Conservation (phyloP, 2,113 vertebrate species). For the Campylorhamphus procurvoides region DNA sequence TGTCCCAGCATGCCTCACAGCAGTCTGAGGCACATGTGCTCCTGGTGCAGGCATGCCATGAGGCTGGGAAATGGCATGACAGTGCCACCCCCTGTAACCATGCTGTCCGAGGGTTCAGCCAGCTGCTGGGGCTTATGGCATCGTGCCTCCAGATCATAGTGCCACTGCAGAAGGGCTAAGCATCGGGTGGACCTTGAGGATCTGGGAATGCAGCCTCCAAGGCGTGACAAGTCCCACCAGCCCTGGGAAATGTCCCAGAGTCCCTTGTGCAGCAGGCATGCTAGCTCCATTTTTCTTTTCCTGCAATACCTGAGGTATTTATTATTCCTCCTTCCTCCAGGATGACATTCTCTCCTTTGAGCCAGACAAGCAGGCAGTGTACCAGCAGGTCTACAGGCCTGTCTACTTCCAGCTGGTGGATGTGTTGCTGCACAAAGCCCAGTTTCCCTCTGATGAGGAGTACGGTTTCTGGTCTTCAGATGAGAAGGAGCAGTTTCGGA, state of each 20-base stretch:
- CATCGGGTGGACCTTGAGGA: neutral
- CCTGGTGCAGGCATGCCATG: accelerated
- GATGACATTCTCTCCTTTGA: slow-evolving; percentile 98
- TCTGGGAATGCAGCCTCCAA: neutral
- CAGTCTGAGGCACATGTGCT: accelerated
- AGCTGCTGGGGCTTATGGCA: neutral
- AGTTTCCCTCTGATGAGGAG: slow-evolving; percentile 94
- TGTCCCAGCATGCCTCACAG: neutral
- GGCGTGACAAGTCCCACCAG: neutral
- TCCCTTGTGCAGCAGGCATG: accelerated
- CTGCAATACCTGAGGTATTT: neutral
- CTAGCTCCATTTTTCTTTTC: neutral
- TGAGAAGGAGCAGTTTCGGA: slow-evolving; percentile 98
- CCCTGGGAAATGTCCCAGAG: neutral
- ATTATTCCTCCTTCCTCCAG: slow-evolving; percentile 66
- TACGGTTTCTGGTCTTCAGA: slow-evolving; percentile 96
- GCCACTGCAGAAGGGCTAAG: neutral
- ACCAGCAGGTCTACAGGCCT: slow-evolving; percentile 96
- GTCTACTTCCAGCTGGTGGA: slow-evolving; percentile 99
- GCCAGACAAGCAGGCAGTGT: slow-evolving; percentile 91
- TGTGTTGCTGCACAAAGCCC: slow-evolving; percentile 96
- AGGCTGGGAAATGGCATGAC: neutral
- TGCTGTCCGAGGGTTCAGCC: neutral
- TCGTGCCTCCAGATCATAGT: neutral
- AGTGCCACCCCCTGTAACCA: accelerated